Evolutionary conservation across 2,888 invertebrate genomes (phyloP).

Genomic region (Eulithis prunata): DNA sequence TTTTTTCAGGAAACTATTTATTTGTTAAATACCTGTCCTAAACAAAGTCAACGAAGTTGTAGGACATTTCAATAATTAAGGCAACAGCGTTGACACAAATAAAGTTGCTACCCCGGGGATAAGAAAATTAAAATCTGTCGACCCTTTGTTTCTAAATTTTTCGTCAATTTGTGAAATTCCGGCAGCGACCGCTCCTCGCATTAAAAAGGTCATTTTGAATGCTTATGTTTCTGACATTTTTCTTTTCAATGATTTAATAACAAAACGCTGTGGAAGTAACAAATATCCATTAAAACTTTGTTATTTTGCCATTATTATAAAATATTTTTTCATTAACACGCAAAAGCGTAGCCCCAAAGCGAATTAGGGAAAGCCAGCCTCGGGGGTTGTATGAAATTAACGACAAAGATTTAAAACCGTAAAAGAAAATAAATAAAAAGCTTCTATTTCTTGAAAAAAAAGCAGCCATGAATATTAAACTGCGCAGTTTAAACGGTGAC

Average conservation of each 20-base stretch:
- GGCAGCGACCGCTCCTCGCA: conserved; percentile 28
- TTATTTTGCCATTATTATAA: conserved; percentile 61
- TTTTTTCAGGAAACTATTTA: no score
- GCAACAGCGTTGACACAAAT: conserved; percentile 10
- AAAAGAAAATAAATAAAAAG: conserved; percentile 45
- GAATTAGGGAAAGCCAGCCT: conserved; percentile 63
- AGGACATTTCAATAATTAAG: conserved; percentile 9
- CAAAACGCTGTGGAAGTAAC: conserved; percentile 41
- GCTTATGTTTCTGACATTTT: conserved; percentile 24
- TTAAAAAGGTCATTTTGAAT: conserved; percentile 20
- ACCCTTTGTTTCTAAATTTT: conserved; percentile 28
- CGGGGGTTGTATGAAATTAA: conserved; percentile 63
- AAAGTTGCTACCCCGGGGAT: conserved; percentile 23
- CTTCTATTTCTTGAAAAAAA: conserved; percentile 24
- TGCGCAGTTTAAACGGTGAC: background rate
- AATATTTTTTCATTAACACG: conserved; percentile 65
- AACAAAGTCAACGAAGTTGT: background rate
- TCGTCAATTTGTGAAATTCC: conserved; percentile 28
- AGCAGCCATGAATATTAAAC: background rate
- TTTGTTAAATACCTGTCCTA: no score
- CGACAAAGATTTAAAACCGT: conserved; percentile 57
- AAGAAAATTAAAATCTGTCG: conserved; percentile 28
- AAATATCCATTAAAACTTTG: conserved; percentile 51
- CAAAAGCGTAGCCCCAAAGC: conserved; percentile 58
- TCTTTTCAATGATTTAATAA: conserved; percentile 19